Evolutionary conservation across 2,113 vertebrate genomes (phyloP).

Genomic region (Apaloderma vittatum): DNA sequence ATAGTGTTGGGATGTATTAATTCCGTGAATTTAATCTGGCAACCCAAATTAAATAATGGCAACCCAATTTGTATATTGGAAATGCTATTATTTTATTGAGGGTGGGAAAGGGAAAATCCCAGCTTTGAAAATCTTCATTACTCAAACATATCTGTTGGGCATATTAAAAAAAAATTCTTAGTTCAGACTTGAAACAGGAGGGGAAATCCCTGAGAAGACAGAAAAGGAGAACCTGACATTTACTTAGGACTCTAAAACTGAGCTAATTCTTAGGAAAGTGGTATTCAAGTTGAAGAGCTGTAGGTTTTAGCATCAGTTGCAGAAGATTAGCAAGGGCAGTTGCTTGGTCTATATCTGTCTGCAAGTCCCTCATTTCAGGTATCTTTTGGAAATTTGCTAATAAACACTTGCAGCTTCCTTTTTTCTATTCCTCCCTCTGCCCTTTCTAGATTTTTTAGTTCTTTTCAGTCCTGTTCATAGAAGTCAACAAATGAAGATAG

Average conservation of each 20-base stretch:
- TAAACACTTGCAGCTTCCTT: not conserved
- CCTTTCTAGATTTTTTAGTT: not conserved
- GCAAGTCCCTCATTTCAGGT: not conserved
- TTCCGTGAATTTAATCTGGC: not conserved
- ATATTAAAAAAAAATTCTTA: not conserved
- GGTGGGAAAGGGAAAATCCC: not conserved
- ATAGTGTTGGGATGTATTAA: not conserved
- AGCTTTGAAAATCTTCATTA: not conserved
- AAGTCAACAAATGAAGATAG: not conserved
- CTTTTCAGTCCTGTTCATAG: not conserved
- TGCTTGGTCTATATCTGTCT: not conserved
- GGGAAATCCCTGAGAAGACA: conserved; percentile 30
- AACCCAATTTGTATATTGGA: not conserved
- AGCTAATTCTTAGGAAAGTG: not conserved
- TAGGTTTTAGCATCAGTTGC: not conserved
- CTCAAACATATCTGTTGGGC: not conserved
- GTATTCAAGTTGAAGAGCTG: not conserved
- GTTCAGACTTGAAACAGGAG: conserved; percentile 4
- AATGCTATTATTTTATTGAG: not conserved
- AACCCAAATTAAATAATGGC: too few species aligned
- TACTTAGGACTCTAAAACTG: not conserved
- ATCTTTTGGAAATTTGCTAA: not conserved
- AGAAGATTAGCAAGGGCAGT: not conserved
- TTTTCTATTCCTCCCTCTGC: not conserved
- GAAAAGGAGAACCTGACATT: conserved; percentile 65